These are phyloP conservation scores for Elmis aenea DNA, from an alignment of 2,888 invertebrate species.

Conservation along the genomic window DNA sequence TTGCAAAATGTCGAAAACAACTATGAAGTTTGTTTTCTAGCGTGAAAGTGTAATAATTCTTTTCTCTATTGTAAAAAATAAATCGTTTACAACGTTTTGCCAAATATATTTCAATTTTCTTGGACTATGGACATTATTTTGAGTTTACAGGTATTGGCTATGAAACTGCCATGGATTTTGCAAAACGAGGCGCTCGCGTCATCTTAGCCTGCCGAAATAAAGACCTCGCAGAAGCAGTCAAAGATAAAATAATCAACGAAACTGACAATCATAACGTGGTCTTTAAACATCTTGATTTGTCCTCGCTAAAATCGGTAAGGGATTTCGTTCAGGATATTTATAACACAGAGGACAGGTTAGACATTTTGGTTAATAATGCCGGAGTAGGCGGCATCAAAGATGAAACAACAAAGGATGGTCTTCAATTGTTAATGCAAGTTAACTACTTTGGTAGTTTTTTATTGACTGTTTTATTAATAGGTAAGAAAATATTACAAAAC, in stretches of 20 bases:
- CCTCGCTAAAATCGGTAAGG: conserved; percentile 53
- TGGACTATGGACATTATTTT: no score
- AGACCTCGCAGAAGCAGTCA: conserved; percentile 30
- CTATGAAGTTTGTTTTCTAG: no score
- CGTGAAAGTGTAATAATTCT: no score
- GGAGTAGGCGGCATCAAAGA: conserved; percentile 50
- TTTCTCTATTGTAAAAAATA: no score
- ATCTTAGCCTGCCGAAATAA: conserved; percentile 51
- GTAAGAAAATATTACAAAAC: no score
- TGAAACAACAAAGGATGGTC: conserved; percentile 54
- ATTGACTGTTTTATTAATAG: conserved; percentile 59
- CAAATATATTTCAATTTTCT: no score
- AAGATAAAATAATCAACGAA: conserved; percentile 30
- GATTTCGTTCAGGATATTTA: conserved; percentile 57
- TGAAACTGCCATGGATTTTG: conserved; percentile 44
- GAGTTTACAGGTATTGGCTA: conserved; percentile 46
- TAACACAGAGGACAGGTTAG: conserved; percentile 50
- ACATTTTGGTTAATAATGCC: conserved; percentile 62
- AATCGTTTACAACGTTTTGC: no score
- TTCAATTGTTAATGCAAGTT: conserved; percentile 58
- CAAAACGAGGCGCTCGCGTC: conserved; percentile 49
- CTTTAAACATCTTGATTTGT: conserved; percentile 50
- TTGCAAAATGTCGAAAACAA: no score
- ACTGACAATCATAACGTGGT: conserved; percentile 39
- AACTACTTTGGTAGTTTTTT: conserved; percentile 62